These are phyloP conservation scores for Ceratitis capitata DNA, from an alignment of 1,140 invertebrate species.

Conservation along the genomic window DNA sequence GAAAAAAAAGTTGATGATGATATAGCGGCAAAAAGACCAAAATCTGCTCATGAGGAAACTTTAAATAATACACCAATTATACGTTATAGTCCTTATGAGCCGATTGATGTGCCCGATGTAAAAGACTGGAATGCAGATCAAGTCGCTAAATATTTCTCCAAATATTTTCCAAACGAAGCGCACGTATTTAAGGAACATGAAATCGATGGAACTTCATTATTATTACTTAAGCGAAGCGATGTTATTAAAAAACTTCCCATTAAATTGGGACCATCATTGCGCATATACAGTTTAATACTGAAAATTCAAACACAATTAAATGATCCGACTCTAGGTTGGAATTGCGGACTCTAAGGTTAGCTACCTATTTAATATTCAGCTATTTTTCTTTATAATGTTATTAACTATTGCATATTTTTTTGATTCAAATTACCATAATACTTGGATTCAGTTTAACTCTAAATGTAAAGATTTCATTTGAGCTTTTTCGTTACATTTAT, in stretches of 20 bases:
- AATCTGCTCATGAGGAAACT: not conserved
- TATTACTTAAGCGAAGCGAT: slow-evolving; percentile 57
- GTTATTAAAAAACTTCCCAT: slow-evolving; percentile 55
- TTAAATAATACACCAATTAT: not conserved
- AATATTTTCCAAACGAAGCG: slow-evolving; percentile 55
- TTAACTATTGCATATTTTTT: not conserved
- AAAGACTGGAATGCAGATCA: slow-evolving; percentile 54
- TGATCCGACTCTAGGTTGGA: slow-evolving; percentile 46
- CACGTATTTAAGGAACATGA: slow-evolving; percentile 53
- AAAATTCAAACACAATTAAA: slow-evolving; percentile 50
- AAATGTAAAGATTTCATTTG: not conserved
- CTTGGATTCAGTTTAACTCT: not conserved
- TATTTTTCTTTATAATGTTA: not conserved
- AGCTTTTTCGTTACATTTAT: not conserved
- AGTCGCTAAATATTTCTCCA: slow-evolving; percentile 50
- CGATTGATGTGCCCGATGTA: slow-evolving; percentile 44
- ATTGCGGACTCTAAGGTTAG: slow-evolving; percentile 37
- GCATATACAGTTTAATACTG: slow-evolving; percentile 54
- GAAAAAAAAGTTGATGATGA: not conserved
- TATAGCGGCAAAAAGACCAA: not conserved
- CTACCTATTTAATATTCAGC: not conserved
- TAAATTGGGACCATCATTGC: slow-evolving; percentile 58
- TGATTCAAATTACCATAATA: not conserved
- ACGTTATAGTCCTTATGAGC: slow-evolving; percentile 42
- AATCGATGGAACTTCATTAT: slow-evolving; percentile 57